phyloP scores from a whole-genome alignment of 2,888 invertebrate species.

The Coelinius sp. region DNA sequence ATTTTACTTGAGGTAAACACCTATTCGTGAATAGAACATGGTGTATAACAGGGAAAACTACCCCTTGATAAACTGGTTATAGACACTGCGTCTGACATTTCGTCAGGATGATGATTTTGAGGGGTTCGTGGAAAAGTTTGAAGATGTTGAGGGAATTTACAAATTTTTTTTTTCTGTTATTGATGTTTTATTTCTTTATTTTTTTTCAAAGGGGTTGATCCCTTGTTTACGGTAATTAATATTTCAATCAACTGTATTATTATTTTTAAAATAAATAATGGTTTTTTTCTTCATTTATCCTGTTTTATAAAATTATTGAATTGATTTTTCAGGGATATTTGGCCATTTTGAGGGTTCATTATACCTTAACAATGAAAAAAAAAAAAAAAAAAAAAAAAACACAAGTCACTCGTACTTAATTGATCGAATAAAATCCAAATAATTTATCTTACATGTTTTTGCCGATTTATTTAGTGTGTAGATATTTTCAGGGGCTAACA shows the following conservation, averaged over 20 bases:
- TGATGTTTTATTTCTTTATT: not conserved
- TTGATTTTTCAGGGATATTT: not conserved
- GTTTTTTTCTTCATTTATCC: not conserved
- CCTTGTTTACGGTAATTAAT: too few species aligned
- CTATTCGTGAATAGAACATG: constrained; percentile 8
- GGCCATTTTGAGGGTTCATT: too few species aligned
- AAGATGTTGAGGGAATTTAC: not conserved
- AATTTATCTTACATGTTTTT: not conserved
- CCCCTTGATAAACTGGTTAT: constrained; percentile 9
- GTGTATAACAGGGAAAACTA: not conserved
- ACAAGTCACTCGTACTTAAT: not conserved
- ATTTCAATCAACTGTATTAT: too few species aligned
- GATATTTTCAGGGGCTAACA: constrained; percentile 46
- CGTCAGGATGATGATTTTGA: not conserved
- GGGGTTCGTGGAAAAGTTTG: not conserved
- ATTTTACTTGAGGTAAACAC: constrained; percentile 12
- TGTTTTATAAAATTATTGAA: not conserved
- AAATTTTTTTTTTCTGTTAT: not conserved
- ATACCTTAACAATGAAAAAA: too few species aligned
- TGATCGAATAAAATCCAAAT: not conserved
- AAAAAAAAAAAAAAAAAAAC: not conserved
- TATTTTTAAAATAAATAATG: not conserved
- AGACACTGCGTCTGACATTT: constrained; percentile 16
- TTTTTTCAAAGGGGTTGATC: too few species aligned
- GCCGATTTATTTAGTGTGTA: constrained; percentile 1